Conservation (phyloP, 2,113 vertebrate genomes). For the Pollachius pollachius region DNA sequence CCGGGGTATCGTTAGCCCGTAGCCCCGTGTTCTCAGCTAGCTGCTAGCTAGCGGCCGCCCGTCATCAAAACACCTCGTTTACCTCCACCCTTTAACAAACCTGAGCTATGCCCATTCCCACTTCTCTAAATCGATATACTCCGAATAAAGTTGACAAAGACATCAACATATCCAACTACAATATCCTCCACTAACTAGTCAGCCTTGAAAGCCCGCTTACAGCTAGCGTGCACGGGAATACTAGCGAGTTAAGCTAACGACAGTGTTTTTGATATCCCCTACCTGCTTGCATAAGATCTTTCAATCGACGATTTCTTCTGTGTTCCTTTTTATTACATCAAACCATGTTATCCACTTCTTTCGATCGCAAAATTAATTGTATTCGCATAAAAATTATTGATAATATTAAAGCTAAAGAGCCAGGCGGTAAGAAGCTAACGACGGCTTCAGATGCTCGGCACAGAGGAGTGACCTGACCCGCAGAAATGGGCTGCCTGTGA, state of each 20-base stretch:
- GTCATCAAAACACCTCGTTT: slow-evolving; percentile 28
- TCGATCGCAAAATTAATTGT: slow-evolving; percentile 14
- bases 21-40: slow-evolving; percentile 16
- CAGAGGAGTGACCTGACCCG: slow-evolving; percentile 48
- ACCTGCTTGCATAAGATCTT: slow-evolving; percentile 61
- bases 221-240: slow-evolving; percentile 30
- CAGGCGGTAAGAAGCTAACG: slow-evolving; percentile 63
- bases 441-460: slow-evolving; percentile 60
- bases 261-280: slow-evolving; percentile 50
- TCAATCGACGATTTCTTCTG: slow-evolving; percentile 50
- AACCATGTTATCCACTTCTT: slow-evolving; percentile 46
- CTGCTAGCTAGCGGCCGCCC: slow-evolving; percentile 37
- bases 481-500: slow-evolving; percentile 49
- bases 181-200: slow-evolving; percentile 4
- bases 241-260: slow-evolving; percentile 47
- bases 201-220: slow-evolving; percentile 37
- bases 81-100: not conserved
- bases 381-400: slow-evolving; percentile 35
- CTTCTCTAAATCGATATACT: not conserved
- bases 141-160: not conserved
- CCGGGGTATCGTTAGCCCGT: not conserved
- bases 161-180: not conserved
- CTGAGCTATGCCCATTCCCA: not conserved
- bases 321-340: slow-evolving; percentile 36
- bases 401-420: slow-evolving; percentile 54